A percentile compares a stretch with the other conserved stretches of the same genome.
Evolutionary conservation across 1,140 invertebrate species (phyloP).

Genomic region (Myzus persicae): DNA sequence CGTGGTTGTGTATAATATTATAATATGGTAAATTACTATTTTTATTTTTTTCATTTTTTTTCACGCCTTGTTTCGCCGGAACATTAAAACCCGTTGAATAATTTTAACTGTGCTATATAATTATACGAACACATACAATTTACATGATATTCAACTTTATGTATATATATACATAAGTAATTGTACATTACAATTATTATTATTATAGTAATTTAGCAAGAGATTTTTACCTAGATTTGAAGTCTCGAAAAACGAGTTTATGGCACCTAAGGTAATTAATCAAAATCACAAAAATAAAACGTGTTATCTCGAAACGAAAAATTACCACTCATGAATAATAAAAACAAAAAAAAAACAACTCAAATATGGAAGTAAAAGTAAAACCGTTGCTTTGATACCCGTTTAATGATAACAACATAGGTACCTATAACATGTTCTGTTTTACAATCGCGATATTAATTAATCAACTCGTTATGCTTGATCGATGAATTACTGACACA

Average conservation of each 20-base stretch:
- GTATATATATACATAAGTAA: neutral
- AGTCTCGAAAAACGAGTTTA: constrained; percentile 25
- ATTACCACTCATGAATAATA: neutral
- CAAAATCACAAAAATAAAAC: constrained; percentile 18
- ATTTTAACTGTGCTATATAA: constrained; percentile 23
- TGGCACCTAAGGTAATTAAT: constrained; percentile 34
- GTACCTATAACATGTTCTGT: neutral
- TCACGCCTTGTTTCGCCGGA: constrained; percentile 29
- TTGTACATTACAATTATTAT: constrained; percentile 11
- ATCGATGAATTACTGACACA: neutral
- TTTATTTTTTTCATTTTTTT: neutral
- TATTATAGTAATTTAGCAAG: constrained; percentile 20
- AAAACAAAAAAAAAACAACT: neutral
- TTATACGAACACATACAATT: constrained; percentile 16
- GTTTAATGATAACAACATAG: neutral
- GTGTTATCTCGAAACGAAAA: constrained; percentile 5
- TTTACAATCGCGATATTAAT: neutral
- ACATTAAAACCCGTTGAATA: constrained; percentile 34
- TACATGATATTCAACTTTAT: neutral
- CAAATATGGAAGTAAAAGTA: neutral
- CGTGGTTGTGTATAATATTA: neutral
- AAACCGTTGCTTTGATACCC: neutral
- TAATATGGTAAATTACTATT: neutral
- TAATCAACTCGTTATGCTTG: neutral
- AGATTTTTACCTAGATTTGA: constrained; percentile 24